Base-by-base conservation (phyloP, 1,140 invertebrate species). In the Philopotamus ludificatus region DNA sequence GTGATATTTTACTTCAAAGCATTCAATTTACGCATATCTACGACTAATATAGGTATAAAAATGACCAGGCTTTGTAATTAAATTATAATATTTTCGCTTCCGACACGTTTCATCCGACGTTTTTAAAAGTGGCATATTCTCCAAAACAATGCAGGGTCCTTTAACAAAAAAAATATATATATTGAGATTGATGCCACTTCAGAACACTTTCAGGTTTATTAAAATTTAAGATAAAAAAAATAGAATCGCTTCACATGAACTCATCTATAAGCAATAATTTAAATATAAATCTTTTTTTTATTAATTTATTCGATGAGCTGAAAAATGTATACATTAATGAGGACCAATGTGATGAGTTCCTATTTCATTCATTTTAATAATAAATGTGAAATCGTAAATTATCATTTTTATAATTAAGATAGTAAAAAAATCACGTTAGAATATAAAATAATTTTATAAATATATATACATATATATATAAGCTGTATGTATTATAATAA, bases 331-430 rank as follows among this genome's bases (percentile, higher is more conserved):
- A 70, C 68, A 70, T 53, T 65, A 67, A 67, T 57, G 68, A 70
- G 68, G 68, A 70, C 68, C 68, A 70, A 70, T 65, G 65, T 61
- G 65, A 70, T 65, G 68, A 70, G 68, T 70, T 70, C 68, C 68
- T 70, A 70, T 70, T 67, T 57, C 54, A 65, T 64, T 49, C 21
- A 45, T 62, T 23, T 28, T 55, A 67, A 54, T 49, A n/a, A 42
- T 54, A 62, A 44, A 59, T 41, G 20, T 64, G 47, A 62, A 68
- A 63, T 63, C 42, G 57, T 58, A 63, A 63, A 42, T 50, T 49
- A 26, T 60, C 34, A 61, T 44, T 61, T 65, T 54, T 69, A 44
- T 62, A n/a, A n/a, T n/a, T n/a, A n/a, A n/a, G n/a, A n/a, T n/a
- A 58, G 54, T 62, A 54, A 67, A 47, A 55, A 59, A 67, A 60